Percentiles rank a stretch among this genome's conserved stretches.
These are phyloP conservation scores for Drosophila bocqueti DNA, from an alignment of 1,140 invertebrate species.

Conservation along the genomic window DNA sequence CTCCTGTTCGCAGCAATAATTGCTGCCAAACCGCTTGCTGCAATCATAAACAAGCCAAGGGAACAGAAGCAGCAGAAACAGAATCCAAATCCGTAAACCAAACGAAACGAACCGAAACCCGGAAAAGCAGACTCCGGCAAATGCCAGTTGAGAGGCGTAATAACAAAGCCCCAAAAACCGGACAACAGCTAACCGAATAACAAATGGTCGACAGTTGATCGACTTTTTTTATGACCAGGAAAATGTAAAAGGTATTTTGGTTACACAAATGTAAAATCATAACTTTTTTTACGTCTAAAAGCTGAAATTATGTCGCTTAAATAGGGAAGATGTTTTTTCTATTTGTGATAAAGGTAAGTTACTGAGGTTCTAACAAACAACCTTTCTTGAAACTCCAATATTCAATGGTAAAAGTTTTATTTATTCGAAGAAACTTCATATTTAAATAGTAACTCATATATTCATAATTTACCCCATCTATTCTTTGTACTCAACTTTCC, in stretches of 20 bases:
- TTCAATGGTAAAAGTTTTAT: neutral
- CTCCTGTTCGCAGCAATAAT: slow-evolving; percentile 53
- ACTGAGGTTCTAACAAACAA: too few relatives aligned
- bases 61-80: slow-evolving; percentile 21
- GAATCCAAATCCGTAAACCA: slow-evolving; percentile 46
- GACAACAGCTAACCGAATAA: slow-evolving; percentile 33
- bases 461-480: neutral
- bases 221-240: slow-evolving; percentile 22
- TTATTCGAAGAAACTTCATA: neutral
- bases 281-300: too few relatives aligned
- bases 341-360: neutral
- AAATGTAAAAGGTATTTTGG: neutral
- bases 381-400: neutral
- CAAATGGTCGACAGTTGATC: slow-evolving; percentile 9
- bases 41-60: slow-evolving; percentile 65
- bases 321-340: neutral
- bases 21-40: slow-evolving; percentile 72
- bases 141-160: slow-evolving; percentile 52
- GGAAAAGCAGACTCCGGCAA: slow-evolving; percentile 31
- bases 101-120: slow-evolving; percentile 29
- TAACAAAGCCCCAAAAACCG: slow-evolving; percentile 52
- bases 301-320: neutral
- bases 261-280: neutral
- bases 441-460: neutral
- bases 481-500: neutral